A percentile compares a stretch with the other conserved stretches of the same genome.
Conservation (phyloP, 2,888 invertebrate species). For the Crocallis elinguaria region DNA sequence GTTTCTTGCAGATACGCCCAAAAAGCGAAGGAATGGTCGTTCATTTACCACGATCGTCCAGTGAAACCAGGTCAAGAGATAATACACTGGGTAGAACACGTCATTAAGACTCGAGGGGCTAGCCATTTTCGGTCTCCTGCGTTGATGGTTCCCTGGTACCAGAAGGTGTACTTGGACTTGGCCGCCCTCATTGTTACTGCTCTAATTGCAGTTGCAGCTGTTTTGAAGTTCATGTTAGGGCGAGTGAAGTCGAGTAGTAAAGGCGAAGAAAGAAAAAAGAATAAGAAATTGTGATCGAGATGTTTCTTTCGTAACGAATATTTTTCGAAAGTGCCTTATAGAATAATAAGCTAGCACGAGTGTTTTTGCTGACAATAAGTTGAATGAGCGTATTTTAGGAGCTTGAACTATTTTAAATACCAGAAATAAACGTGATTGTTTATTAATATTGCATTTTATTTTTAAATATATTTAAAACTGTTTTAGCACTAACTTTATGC, state of each 20-base stretch:
- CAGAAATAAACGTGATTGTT: too few relatives aligned
- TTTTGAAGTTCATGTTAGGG: constrained; percentile 11
- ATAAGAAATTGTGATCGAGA: background rate
- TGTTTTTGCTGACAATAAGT: too few relatives aligned
- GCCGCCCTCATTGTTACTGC: constrained; percentile 24
- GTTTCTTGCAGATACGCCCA: constrained; percentile 33
- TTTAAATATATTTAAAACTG: too few relatives aligned
- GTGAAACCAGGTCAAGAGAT: constrained; percentile 40
- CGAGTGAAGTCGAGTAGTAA: constrained; percentile 6
- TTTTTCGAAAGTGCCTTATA: background rate
- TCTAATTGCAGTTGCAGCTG: background rate
- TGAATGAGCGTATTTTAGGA: too few relatives aligned
- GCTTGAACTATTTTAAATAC: too few relatives aligned
- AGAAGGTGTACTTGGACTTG: constrained; percentile 44
- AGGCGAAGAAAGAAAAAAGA: constrained; percentile 19
- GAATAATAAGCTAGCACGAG: too few relatives aligned
- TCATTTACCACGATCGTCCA: constrained; percentile 48
- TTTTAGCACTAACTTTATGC: too few relatives aligned
- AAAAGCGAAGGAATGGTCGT: constrained; percentile 43
- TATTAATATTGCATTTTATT: too few relatives aligned
- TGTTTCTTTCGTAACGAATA: background rate
- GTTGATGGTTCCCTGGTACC: constrained; percentile 42
- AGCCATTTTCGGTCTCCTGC: constrained; percentile 45
- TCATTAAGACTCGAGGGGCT: constrained; percentile 40
- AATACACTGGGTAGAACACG: constrained; percentile 47